Conservation (phyloP, 1,140 invertebrate species). For the Nautilus pompilius region DNA sequence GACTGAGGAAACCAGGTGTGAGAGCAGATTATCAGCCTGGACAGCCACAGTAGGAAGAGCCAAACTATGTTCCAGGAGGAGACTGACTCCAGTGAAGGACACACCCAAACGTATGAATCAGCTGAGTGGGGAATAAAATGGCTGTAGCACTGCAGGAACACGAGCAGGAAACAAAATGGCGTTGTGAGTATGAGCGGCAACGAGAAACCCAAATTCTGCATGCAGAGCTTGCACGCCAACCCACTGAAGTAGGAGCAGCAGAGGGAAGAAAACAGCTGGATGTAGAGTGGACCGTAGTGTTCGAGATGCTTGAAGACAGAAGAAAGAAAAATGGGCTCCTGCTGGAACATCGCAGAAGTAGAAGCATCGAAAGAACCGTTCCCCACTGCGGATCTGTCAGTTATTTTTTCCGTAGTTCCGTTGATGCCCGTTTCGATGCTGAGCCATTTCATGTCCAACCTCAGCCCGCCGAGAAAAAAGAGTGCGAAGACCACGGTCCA, state of each 20-base stretch:
- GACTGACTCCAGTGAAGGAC: constrained; percentile 18
- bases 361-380: too few relatives aligned
- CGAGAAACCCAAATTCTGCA: constrained; percentile 48
- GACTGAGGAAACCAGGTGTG: constrained; percentile 98
- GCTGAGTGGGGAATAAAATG: constrained; percentile 18
- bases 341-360: background rate
- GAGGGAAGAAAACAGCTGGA: constrained; percentile 21
- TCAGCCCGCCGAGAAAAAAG: constrained; percentile 27
- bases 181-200: constrained; percentile 41
- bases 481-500: constrained; percentile 40
- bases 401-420: too few relatives aligned
- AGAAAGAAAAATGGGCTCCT: too few relatives aligned
- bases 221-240: constrained; percentile 49
- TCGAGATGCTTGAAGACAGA: constrained; percentile 20
- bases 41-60: constrained; percentile 74
- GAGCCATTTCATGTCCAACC: constrained; percentile 29
- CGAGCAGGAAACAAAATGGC: constrained; percentile 32
- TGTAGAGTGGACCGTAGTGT: constrained; percentile 30
- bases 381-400: too few relatives aligned
- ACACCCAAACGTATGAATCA: constrained; percentile 30
- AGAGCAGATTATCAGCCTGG: constrained; percentile 93
- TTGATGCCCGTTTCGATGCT: too few relatives aligned
- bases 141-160: constrained; percentile 22
- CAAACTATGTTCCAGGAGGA: constrained; percentile 51
- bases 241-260: constrained; percentile 39